phyloP scores from a whole-genome alignment of 2,797 vertebrate species.

The Molossus alvarezi region DNA sequence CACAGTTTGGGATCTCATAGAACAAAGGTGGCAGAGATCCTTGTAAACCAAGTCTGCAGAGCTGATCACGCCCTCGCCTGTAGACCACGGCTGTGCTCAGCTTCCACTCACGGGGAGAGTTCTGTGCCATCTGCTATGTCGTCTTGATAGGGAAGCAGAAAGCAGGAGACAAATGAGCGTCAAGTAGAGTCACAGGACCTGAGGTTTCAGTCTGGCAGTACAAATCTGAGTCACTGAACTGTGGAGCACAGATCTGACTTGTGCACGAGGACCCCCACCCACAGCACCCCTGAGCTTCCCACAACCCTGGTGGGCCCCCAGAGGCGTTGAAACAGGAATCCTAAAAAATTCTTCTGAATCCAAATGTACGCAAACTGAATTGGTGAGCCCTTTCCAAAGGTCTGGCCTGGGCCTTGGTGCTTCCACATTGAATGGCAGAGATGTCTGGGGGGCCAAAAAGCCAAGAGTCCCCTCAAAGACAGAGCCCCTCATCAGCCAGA shows the following conservation, averaged over 20 bases:
- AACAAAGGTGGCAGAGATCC: background rate
- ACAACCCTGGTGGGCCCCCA: rapidly evolving
- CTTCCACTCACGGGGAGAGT: background rate
- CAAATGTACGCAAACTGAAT: background rate
- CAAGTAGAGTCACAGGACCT: background rate
- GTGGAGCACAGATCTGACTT: background rate
- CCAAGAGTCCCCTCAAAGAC: background rate
- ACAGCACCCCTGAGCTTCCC: background rate
- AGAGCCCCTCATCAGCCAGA: background rate
- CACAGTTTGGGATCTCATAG: background rate
- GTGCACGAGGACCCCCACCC: background rate
- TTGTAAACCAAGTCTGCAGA: background rate
- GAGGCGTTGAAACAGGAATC: background rate
- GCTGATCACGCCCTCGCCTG: background rate
- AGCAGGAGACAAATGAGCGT: background rate
- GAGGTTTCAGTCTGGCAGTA: background rate
- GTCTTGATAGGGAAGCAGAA: background rate
- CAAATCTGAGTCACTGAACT: background rate
- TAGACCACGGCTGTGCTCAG: background rate
- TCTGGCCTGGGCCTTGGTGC: background rate
- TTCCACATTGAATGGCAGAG: background rate
- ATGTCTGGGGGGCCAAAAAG: background rate
- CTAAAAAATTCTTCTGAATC: background rate
- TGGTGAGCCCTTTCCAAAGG: background rate
- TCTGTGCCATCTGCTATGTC: background rate